phyloP scores from a whole-genome alignment of 2,113 vertebrate genomes.

The Pipra filicauda region DNA sequence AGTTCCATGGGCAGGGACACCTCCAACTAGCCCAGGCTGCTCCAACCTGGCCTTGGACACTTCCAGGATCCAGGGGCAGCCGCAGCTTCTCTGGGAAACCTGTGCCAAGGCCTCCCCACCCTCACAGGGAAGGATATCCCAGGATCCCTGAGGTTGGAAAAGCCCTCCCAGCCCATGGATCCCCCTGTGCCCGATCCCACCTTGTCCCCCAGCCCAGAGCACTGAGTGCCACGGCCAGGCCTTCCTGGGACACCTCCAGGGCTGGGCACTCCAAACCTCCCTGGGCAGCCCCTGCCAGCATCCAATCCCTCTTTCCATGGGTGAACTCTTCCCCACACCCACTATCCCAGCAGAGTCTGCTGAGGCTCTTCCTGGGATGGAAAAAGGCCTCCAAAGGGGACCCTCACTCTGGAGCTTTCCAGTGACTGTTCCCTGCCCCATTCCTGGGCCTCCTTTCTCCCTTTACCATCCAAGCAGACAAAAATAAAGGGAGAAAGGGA shows the following conservation, averaged over 20 bases:
- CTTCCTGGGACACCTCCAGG: not conserved
- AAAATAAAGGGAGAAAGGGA: not conserved
- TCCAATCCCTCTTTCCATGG: accelerated
- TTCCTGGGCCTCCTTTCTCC: not conserved
- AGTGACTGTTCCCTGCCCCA: not conserved
- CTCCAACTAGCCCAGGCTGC: accelerated
- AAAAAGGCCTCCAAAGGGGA: not conserved
- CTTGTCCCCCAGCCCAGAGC: too few species aligned
- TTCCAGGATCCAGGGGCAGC: not conserved
- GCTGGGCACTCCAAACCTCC: not conserved
- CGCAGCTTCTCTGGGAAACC: not conserved
- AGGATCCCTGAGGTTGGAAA: not conserved
- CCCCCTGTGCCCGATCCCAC: accelerated
- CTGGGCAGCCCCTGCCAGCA: not conserved
- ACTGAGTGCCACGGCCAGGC: not conserved
- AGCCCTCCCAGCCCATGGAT: accelerated
- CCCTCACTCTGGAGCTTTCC: not conserved
- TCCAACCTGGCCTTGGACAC: accelerated
- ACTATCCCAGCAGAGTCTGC: not conserved
- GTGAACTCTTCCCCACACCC: not conserved
- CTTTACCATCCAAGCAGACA: not conserved
- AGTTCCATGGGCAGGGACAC: not conserved
- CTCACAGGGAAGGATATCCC: not conserved
- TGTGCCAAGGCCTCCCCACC: accelerated
- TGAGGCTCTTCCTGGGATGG: not conserved